Evolutionary conservation across 2,797 vertebrate genomes (phyloP).

Genomic region (Myotis daubentonii): DNA sequence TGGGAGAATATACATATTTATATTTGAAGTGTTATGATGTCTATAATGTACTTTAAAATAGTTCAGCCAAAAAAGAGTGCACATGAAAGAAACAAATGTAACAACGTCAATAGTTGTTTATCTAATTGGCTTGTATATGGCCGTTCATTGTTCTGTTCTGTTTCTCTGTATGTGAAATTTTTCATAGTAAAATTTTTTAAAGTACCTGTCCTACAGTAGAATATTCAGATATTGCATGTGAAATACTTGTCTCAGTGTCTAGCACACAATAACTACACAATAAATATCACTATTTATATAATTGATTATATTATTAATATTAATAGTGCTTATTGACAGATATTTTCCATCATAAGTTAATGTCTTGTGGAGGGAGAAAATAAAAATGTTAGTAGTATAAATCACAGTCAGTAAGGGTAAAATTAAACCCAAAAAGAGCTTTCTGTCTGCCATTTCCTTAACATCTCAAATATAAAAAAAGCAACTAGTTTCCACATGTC

Average conservation of each 20-base stretch:
- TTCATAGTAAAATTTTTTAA: neutral
- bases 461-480: neutral
- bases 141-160: neutral
- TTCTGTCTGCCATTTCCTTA: neutral
- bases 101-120: neutral
- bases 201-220: neutral
- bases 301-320: neutral
- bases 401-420: conserved; percentile 7
- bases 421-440: neutral
- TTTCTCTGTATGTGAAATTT: conserved; percentile 16
- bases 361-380: conserved; percentile 40
- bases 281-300: neutral
- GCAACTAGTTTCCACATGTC: neutral
- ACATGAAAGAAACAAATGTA: neutral
- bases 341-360: conserved; percentile 10
- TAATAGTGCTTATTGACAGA: neutral
- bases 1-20: conserved; percentile 32
- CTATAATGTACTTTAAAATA: conserved; percentile 19
- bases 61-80: neutral
- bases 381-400: neutral
- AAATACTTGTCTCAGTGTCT: neutral
- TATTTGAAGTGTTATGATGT: neutral
- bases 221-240: neutral
- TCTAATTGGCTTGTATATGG: neutral
- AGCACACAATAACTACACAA: neutral